phyloP scores from a whole-genome alignment of 2,113 vertebrate genomes.

The Lamprotornis superbus region DNA sequence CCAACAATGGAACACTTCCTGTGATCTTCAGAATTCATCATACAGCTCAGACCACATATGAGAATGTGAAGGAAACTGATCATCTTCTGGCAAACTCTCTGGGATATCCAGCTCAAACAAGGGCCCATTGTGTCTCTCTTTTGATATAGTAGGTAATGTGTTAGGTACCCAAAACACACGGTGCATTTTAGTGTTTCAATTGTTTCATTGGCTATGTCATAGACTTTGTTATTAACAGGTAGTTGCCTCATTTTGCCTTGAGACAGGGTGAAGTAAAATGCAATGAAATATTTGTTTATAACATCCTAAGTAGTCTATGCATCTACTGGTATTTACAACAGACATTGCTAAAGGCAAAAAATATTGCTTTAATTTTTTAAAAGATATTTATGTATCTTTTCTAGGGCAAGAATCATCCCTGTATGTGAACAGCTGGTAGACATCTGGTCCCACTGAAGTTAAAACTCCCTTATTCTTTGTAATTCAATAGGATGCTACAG shows the following conservation, averaged over 20 bases:
- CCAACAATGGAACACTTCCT: neutral
- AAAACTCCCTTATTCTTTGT: neutral
- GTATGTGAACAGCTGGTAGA: neutral
- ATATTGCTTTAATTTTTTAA: neutral
- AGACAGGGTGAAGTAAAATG: neutral
- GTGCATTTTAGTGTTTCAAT: neutral
- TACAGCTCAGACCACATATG: neutral
- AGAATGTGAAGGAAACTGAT: neutral
- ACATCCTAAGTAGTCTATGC: neutral
- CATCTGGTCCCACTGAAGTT: neutral
- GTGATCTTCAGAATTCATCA: neutral
- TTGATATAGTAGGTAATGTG: neutral
- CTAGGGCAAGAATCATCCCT: neutral
- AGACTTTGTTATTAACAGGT: neutral
- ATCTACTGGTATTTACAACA: neutral
- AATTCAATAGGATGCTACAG: neutral
- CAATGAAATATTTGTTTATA: neutral
- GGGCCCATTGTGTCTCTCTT: neutral
- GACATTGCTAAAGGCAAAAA: neutral
- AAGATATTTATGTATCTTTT: neutral
- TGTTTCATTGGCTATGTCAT: neutral
- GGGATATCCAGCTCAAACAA: neutral
- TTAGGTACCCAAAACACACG: neutral
- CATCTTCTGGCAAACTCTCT: neutral
- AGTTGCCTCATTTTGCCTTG: neutral